Evolutionary conservation across 2,888 invertebrate species (phyloP).

Genomic region (Monoplex corrugatus): DNA sequence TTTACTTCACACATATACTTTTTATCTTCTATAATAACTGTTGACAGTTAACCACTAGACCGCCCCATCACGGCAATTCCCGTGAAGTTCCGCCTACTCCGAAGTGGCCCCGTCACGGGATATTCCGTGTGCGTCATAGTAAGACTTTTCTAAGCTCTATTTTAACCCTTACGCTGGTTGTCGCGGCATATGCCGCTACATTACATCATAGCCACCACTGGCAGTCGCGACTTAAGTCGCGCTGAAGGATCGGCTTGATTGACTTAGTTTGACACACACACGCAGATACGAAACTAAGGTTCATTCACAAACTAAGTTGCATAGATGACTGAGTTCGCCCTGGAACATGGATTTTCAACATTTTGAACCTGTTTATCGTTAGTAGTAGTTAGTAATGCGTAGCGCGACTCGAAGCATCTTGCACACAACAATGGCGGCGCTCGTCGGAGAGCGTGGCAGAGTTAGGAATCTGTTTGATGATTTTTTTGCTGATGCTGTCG

Average conservation of each 20-base stretch:
- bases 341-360: neutral
- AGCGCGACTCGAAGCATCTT: neutral
- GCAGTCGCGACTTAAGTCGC: neutral
- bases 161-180: neutral
- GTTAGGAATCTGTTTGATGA: neutral
- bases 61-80: too few species aligned
- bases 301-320: constrained; percentile 1
- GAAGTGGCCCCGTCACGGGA: too few species aligned
- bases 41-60: too few species aligned
- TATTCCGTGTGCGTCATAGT: too few species aligned
- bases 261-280: constrained; percentile 6
- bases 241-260: neutral
- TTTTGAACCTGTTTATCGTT: neutral
- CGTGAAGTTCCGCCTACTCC: too few species aligned
- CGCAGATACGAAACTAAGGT: constrained; percentile 2
- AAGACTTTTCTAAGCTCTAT: too few species aligned
- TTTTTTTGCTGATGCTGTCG: constrained; percentile 4
- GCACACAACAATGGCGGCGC: neutral
- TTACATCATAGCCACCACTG: neutral
- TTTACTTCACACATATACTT: too few species aligned
- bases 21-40: too few species aligned
- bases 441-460: neutral
- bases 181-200: neutral
- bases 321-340: constrained; percentile 13
- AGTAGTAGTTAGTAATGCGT: neutral